A percentile compares a stretch with the other conserved stretches of the same genome.
These are phyloP conservation scores for Limulus polyphemus DNA, from an alignment of 2,888 invertebrate species.

Conservation along the genomic window DNA sequence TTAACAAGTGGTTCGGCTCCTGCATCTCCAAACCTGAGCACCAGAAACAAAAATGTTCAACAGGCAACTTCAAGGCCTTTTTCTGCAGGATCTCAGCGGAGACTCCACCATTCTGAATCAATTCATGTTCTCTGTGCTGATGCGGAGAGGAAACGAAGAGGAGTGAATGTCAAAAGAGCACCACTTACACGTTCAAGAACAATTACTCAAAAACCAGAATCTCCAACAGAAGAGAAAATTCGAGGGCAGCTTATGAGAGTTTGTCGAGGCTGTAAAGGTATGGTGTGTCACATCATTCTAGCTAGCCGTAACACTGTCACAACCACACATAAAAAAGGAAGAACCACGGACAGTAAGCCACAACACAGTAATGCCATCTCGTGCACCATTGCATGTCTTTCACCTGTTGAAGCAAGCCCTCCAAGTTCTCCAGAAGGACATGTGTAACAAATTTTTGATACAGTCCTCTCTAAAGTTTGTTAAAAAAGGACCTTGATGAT, in stretches of 20 bases:
- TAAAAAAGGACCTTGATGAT: no score
- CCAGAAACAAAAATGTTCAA: slow-evolving; percentile 9
- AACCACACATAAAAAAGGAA: no score
- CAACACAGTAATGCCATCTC: neutral
- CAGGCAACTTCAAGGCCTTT: slow-evolving; percentile 13
- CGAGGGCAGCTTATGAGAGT: slow-evolving; percentile 65
- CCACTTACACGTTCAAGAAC: slow-evolving; percentile 48
- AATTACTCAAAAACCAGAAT: slow-evolving; percentile 31
- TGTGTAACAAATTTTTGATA: no score
- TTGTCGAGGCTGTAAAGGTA: slow-evolving; percentile 85
- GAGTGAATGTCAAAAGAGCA: slow-evolving; percentile 44
- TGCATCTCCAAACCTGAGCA: neutral
- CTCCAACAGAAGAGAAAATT: neutral
- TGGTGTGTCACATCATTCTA: slow-evolving; percentile 86
- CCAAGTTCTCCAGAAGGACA: slow-evolving; percentile 9
- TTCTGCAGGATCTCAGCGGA: slow-evolving; percentile 5
- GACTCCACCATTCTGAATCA: slow-evolving; percentile 17
- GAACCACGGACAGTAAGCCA: slow-evolving; percentile 12
- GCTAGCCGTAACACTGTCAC: slow-evolving; percentile 52
- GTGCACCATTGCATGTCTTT: slow-evolving; percentile 7
- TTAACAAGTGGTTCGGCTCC: neutral
- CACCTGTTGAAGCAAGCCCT: slow-evolving; percentile 11
- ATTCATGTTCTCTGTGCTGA: slow-evolving; percentile 9
- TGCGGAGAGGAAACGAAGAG: slow-evolving; percentile 6
- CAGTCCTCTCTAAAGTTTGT: no score